Base-by-base conservation (phyloP, 1,140 invertebrate genomes). In the Bursaphelenchus mucronatus region DNA sequence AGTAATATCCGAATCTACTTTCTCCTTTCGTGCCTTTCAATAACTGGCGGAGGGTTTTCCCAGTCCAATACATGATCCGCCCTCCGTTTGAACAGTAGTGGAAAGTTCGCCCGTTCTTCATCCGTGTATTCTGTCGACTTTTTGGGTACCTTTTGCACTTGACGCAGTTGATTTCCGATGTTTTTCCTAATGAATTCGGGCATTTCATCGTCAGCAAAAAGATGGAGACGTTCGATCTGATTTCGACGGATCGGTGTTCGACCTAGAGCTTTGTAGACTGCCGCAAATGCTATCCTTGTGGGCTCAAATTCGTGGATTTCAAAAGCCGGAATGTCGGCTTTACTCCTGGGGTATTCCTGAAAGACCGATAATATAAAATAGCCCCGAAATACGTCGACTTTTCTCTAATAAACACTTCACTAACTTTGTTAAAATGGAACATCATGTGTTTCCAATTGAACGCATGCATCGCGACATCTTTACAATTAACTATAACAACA, bases 271-370 rank as follows among this genome's bases (percentile, higher is more conserved):
- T 69, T 15, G 50, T 76, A 74, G 19, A 51, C 15, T 50, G 59
- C 44, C 44, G 81, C 63, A 57, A 66, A 81, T 9, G 71, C 64
- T 10, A 80, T 56, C 43, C 78, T 53, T 54, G 71, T 74, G 13
- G 79, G 78, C 56, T 80, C 78, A 55, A 77, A 81, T 55, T 79
- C 76, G 53, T 80, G 78, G 51, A 80, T 74, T 55, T 78, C 67
- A 55, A 73, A 75, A 11, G 78, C 79, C 9, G 76, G 69, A 56
- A 80, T 73, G 45, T 75, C 67, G 13, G 50, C 59, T 64, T 76
- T 79, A 21, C 64, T 55, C 56, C 64, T 67, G 17, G 78, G 78
- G 56, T 81, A 81, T 50, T 67, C 52, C 72, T 76, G 51, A 70
- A 75, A 44, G 1, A 49, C 7, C 3, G 45, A 67, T 44, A 49